Base-by-base conservation (phyloP, 2,113 vertebrate species). In the Tragelaphus buxtoni region DNA sequence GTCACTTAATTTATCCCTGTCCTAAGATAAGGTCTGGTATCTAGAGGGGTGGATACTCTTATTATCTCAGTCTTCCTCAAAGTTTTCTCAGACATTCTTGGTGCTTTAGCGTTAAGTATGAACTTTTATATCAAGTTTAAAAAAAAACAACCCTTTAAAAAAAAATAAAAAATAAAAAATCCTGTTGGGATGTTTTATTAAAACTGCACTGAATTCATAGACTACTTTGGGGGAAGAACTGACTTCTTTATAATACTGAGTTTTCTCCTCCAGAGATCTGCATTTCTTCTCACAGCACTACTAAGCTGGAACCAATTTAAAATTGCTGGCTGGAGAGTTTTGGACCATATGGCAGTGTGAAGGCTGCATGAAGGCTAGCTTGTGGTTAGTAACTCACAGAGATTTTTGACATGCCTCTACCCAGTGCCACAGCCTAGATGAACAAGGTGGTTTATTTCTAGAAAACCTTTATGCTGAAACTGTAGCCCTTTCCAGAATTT, bases 171-270 rank as follows among this genome's bases (percentile, higher is more conserved):
- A 69, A 69, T 11, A 11, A 39, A 72, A 69, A 69, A 69, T 69
- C 65, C 65, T 86, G 11, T 79, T 96, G 51, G 18, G 76, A 95
- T 96, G 10, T 91, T 90, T 95, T 14, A 94, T 81, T 77, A 95
- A 88, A 96, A 94, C 35, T 49, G 13, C 12, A 95, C 69, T 91
- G 32, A 61, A 92, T 85, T 85, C 82, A 88, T 22, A 94, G 28
- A 91, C 30, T 90, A 81, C 84, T 76, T 63, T 92, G 77, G 51
- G 77, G 45, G 58, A 56, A 93, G 24, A 97, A 88, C 0, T 60
- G 55, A 92, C 60, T 84, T 80, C 58, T 92, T 91, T 86, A 63
- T 74, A 30, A 69, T 79, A 87, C 32, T 89, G 12, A 72, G 49
- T 79, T 92, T 90, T 94, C 17, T 92, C 49, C 82, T 79, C 22